Evolutionary conservation across 2,797 vertebrate species (phyloP).

Genomic region (Momotus momota): DNA sequence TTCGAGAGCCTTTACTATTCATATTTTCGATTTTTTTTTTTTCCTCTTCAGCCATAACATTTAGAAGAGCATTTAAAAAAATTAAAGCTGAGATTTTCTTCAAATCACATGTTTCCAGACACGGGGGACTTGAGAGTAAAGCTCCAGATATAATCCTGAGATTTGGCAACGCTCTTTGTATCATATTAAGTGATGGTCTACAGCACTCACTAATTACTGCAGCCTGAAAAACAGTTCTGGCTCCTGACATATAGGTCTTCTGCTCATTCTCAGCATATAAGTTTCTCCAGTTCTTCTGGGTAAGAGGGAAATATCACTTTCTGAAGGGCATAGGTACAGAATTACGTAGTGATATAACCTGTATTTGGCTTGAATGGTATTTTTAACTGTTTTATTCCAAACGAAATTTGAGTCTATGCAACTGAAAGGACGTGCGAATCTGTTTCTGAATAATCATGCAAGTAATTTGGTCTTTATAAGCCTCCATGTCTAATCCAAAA

Average conservation of each 20-base stretch:
- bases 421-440: neutral
- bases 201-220: constrained; percentile 57
- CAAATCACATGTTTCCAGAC: constrained; percentile 45
- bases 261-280: constrained; percentile 35
- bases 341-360: neutral
- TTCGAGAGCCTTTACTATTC: neutral
- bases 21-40: neutral
- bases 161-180: constrained; percentile 55
- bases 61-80: neutral
- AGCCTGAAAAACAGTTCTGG: constrained; percentile 1
- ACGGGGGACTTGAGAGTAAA: constrained; percentile 32
- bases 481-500: neutral
- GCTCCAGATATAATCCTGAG: constrained; percentile 63
- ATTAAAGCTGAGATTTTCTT: neutral
- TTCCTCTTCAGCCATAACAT: neutral
- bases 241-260: neutral
- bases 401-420: neutral
- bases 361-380: neutral
- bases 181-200: constrained; percentile 64
- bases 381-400: neutral
- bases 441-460: neutral
- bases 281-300: constrained; percentile 1
- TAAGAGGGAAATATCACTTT: constrained; percentile 29
- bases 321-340: neutral
- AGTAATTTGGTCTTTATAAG: neutral